Conservation (phyloP, 1,140 invertebrate genomes). For the Solenopsis invicta region DNA sequence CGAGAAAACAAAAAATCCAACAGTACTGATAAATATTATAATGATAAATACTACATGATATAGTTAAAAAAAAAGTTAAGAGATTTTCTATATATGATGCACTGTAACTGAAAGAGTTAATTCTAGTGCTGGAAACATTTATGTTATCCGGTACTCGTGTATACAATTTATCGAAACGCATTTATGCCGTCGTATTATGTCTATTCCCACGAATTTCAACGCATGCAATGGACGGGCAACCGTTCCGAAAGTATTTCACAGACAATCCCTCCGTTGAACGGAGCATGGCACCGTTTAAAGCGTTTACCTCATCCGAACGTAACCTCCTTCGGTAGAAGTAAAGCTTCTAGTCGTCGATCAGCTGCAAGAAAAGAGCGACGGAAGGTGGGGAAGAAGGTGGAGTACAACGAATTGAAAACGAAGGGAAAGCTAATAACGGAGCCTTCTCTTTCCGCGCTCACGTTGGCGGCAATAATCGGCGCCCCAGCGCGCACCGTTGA, state of each 20-base stretch:
- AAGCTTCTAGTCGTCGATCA: constrained; percentile 23
- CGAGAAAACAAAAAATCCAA: no score
- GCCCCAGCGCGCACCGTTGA: constrained; percentile 50
- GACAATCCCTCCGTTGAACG: constrained; percentile 12
- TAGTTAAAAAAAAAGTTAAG: no score
- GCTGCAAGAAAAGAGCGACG: constrained; percentile 39
- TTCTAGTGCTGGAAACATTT: background rate
- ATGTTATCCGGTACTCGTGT: background rate
- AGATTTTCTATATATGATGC: no score
- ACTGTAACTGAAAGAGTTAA: background rate
- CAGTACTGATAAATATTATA: no score
- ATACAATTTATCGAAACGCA: constrained; percentile 34
- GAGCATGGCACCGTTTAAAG: background rate
- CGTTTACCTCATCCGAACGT: constrained; percentile 29
- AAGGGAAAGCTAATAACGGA: constrained; percentile 69
- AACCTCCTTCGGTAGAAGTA: constrained; percentile 6
- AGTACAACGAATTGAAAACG: constrained; percentile 63
- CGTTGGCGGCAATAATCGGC: constrained; percentile 69
- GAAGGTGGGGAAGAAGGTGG: no score
- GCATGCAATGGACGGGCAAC: constrained; percentile 1
- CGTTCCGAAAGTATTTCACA: constrained; percentile 46
- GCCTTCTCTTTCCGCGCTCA: constrained; percentile 47
- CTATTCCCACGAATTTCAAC: constrained; percentile 33
- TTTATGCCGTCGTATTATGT: constrained; percentile 45
- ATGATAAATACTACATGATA: no score